These are phyloP conservation scores for Meriones unguiculatus DNA, from an alignment of 2,113 vertebrate genomes.

Conservation along the genomic window DNA sequence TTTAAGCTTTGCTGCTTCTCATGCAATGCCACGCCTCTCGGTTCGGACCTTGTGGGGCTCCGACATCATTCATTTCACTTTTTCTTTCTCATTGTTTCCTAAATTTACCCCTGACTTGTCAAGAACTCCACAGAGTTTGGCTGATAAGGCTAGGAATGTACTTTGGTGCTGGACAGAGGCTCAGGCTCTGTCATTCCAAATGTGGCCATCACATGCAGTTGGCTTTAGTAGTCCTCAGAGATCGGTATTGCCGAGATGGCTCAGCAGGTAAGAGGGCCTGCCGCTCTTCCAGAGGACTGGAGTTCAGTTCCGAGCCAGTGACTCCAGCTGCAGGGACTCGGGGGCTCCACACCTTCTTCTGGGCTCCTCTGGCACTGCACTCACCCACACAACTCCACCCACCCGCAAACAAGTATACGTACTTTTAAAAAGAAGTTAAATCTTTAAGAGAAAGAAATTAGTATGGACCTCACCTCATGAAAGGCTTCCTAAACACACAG, in stretches of 20 bases:
- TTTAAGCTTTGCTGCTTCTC: background rate
- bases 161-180: background rate
- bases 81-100: slow-evolving; percentile 1
- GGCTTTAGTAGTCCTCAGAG: slow-evolving; percentile 31
- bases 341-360: background rate
- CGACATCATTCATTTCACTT: background rate
- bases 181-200: slow-evolving; percentile 15
- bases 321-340: too few species aligned
- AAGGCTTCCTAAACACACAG: slow-evolving; percentile 17
- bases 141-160: background rate
- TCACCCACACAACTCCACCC: background rate
- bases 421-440: background rate
- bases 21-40: background rate
- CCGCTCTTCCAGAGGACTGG: background rate
- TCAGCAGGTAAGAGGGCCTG: background rate
- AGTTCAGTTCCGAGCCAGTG: background rate
- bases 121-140: background rate
- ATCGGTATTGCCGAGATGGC: background rate
- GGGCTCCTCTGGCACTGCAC: background rate
- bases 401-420: background rate
- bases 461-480: slow-evolving; percentile 2
- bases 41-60: background rate
- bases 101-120: background rate
- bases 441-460: background rate
- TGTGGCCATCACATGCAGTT: slow-evolving; percentile 26